These are phyloP conservation scores for Crocodylus rhombifer DNA, from an alignment of 2,797 vertebrate species.

Conservation along the genomic window DNA sequence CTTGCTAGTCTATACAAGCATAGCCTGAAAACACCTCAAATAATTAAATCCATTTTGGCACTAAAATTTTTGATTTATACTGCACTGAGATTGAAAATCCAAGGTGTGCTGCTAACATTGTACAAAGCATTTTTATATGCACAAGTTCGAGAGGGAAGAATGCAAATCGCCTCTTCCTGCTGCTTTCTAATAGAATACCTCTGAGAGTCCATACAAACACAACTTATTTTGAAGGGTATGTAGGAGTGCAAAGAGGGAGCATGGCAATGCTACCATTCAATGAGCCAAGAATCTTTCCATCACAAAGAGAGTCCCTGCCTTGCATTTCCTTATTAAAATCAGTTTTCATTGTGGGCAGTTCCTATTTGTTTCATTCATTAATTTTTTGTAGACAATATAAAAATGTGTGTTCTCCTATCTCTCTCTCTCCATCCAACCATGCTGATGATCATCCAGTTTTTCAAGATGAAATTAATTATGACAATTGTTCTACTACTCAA, in stretches of 20 bases:
- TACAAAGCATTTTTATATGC: not conserved
- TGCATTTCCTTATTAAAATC: not conserved
- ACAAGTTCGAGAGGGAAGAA: conserved; percentile 13
- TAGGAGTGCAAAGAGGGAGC: not conserved
- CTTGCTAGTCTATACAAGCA: conserved; percentile 36
- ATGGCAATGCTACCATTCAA: not conserved
- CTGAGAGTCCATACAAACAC: not conserved
- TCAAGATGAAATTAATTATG: not conserved
- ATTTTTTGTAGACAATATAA: too few species aligned
- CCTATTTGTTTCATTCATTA: not conserved
- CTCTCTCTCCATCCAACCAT: not conserved
- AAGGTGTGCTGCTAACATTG: conserved; percentile 25
- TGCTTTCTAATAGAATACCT: conserved; percentile 1
- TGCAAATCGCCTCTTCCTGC: not conserved
- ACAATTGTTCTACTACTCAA: not conserved
- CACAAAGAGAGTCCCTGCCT: not conserved
- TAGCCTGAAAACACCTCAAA: conserved; percentile 42
- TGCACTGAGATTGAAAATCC: conserved; percentile 43
- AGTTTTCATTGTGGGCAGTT: not conserved
- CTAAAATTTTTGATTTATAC: conserved; percentile 52
- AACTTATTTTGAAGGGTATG: not conserved
- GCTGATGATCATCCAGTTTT: not conserved
- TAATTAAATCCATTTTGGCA: conserved; percentile 53
- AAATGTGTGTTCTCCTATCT: too few species aligned
- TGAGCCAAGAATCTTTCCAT: not conserved